Evolutionary conservation across 1,140 invertebrate species (phyloP), one percentile per base, ranked within the genome.

Genomic region (Brachionus koreanus): DNA sequence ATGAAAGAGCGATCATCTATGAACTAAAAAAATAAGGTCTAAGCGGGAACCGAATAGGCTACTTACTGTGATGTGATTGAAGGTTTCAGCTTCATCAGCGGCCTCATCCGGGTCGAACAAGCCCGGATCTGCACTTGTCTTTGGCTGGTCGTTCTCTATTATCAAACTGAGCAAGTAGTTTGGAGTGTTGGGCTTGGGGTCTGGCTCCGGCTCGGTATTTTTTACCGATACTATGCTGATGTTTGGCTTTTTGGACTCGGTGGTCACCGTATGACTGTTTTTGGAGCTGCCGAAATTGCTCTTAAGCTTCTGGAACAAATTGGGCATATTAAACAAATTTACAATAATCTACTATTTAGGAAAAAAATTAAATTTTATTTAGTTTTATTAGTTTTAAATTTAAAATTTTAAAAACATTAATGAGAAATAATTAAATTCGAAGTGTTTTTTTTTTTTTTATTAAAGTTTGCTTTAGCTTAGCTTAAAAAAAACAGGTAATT

Each of bases 1-100:
- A 79, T 79, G 29, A 79, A 79, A 0, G 76, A 61, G 0, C 76
- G 76, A 33, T 79, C 76, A 35, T 79, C 76, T 33, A 79, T 57
- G 37, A 79, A 65, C 76, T 79, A 16, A 5, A 67, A 67, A 67
- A 37, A 67, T 67, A 19, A 57, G 16, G 9, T 0, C 3, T 2
- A 9, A 29, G 29, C 29, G 49, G 5, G 9, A 1, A 19, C 16
- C 9, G 49, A 23, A 19, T 6, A 23, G 49, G 49, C 5, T 19
- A 57, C 49, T 19, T 57, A 57, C 49, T 57, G 49, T 57, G 7
- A 57, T 57, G 19, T 57, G 49, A 16, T 57, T 57, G 49, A 57
- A 57, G 5, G 49, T 57, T 7, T 57, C 49, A 9, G 49, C 19
- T 19, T 57, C 49, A 0, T 57, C 49, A 3, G 49, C 19, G 16